These are phyloP conservation scores for Apeltes quadracus DNA, from an alignment of 2,113 vertebrate genomes.

Conservation along the genomic window DNA sequence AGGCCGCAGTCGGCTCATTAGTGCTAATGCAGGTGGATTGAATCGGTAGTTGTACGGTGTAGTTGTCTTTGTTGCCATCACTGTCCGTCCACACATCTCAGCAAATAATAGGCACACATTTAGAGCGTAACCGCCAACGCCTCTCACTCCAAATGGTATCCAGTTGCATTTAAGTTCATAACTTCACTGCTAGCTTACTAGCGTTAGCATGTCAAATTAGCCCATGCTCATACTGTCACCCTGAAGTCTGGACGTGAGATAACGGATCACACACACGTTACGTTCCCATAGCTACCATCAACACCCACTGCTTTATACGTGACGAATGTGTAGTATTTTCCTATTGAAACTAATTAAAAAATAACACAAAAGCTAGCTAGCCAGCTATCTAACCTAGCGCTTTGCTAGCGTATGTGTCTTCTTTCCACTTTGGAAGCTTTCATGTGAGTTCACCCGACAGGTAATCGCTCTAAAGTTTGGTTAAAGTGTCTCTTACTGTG, in stretches of 20 bases:
- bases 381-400: conserved; percentile 32
- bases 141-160: neutral
- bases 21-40: conserved; percentile 48
- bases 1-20: conserved; percentile 68
- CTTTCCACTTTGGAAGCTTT: conserved; percentile 2
- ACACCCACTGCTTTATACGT: accelerated
- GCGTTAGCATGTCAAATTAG: conserved; percentile 54
- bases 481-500: neutral
- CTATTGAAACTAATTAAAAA: neutral
- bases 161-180: neutral
- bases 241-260: neutral
- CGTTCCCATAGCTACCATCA: accelerated
- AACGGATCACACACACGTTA: neutral
- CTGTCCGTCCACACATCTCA: neutral
- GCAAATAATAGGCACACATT: no score
- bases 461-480: neutral
- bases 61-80: neutral
- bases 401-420: conserved; percentile 30
- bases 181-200: conserved; percentile 64
- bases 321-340: neutral
- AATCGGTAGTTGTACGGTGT: neutral
- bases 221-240: conserved; percentile 21
- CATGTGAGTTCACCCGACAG: neutral
- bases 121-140: accelerated
- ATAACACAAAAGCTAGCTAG: neutral